Percentiles rank a stretch among this genome's conserved stretches.
Conservation (phyloP, 2,888 invertebrate species). For the Rhopalosiphum nymphaeae region DNA sequence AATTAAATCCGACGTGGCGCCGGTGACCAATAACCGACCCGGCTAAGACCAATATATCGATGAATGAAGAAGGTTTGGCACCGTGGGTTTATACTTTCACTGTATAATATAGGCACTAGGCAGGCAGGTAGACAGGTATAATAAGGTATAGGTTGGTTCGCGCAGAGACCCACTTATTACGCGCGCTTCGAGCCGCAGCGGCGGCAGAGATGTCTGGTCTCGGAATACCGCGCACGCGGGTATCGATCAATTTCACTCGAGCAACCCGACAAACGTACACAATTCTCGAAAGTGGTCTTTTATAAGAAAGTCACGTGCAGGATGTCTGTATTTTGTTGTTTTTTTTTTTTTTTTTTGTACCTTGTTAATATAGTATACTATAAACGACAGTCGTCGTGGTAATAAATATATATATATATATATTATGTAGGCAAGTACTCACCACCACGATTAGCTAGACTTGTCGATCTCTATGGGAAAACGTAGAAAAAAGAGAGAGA, state of each 20-base stretch:
- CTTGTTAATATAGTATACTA: not conserved
- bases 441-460: not conserved
- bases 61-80: conserved; percentile 65
- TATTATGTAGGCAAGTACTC: not conserved
- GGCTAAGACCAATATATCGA: conserved; percentile 19
- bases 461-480: conserved; percentile 5
- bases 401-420: not conserved
- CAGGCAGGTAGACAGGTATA: not conserved
- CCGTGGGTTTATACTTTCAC: conserved; percentile 62
- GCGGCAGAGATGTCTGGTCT: conserved; percentile 30
- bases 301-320: conserved; percentile 57
- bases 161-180: conserved; percentile 61
- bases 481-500: not conserved
- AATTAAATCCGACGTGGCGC: not conserved
- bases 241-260: conserved; percentile 64
- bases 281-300: conserved; percentile 63
- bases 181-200: conserved; percentile 8
- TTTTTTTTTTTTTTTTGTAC: not conserved
- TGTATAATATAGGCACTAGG: conserved; percentile 12
- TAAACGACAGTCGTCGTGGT: not conserved
- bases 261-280: conserved; percentile 45
- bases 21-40: conserved; percentile 24
- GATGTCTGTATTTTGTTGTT: not conserved
- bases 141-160: not conserved
- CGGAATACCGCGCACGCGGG: conserved; percentile 40